phyloP scores from a whole-genome alignment of 2,797 vertebrate genomes.

The Manis pentadactyla region DNA sequence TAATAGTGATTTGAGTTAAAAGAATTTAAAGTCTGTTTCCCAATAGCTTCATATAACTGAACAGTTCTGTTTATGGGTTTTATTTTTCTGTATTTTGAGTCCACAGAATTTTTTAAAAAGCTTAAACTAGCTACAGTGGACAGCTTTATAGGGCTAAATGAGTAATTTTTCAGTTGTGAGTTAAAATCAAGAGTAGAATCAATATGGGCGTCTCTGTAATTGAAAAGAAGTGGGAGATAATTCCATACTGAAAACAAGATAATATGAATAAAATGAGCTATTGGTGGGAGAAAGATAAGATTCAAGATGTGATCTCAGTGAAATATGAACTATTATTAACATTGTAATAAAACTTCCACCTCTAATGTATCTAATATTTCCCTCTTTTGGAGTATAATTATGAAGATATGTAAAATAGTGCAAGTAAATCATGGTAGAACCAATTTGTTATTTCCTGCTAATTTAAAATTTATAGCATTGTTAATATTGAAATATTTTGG shows the following conservation, averaged over 20 bases:
- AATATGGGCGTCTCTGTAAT: constrained; percentile 89
- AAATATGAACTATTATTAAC: constrained; percentile 87
- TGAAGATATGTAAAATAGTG: constrained; percentile 80
- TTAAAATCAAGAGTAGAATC: constrained; percentile 89
- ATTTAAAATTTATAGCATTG: constrained; percentile 84
- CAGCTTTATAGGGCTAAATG: constrained; percentile 86
- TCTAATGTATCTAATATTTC: constrained; percentile 79
- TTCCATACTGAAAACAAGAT: constrained; percentile 88
- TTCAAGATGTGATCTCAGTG: constrained; percentile 89
- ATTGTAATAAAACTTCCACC: constrained; percentile 83
- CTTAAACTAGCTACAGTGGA: constrained; percentile 81
- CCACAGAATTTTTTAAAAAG: constrained; percentile 77
- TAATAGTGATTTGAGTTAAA: constrained; percentile 79
- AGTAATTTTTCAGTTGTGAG: constrained; percentile 89
- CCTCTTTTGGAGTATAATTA: constrained; percentile 62
- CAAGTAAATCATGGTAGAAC: constrained; percentile 82
- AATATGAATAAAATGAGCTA: constrained; percentile 87
- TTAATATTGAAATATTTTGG: constrained; percentile 81
- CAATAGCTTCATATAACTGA: constrained; percentile 73
- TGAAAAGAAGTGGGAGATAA: constrained; percentile 91
- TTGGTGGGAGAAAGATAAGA: constrained; percentile 84
- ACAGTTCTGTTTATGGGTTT: constrained; percentile 76
- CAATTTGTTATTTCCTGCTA: constrained; percentile 80
- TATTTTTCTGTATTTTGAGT: constrained; percentile 80
- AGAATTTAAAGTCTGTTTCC: constrained; percentile 83